Conservation (phyloP, 2,113 vertebrate genomes). For the Pitta sordida region DNA sequence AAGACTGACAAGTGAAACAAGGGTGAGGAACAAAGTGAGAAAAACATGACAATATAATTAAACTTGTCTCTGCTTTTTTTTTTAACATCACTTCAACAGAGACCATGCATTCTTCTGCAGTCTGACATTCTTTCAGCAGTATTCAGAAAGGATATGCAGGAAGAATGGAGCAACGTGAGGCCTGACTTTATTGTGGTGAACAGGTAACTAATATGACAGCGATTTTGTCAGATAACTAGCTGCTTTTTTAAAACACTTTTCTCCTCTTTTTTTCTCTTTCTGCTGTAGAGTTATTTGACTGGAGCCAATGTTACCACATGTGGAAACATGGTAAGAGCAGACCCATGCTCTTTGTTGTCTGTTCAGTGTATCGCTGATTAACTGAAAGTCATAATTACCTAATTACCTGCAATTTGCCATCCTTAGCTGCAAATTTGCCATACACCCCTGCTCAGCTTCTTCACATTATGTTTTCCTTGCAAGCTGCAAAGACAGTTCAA, state of each 20-base stretch:
- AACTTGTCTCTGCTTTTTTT: neutral
- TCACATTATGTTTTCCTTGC: neutral
- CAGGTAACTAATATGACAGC: neutral
- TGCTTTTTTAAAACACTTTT: neutral
- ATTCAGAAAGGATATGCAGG: neutral
- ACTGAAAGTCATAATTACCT: neutral
- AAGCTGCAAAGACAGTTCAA: neutral
- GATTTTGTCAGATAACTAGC: neutral
- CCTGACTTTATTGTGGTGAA: neutral
- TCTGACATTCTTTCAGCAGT: neutral
- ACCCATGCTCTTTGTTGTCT: neutral
- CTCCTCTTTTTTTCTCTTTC: neutral
- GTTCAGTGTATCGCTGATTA: neutral
- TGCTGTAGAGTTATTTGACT: neutral
- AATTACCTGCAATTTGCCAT: neutral
- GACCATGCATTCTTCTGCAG: neutral
- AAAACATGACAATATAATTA: neutral
- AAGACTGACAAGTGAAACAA: neutral
- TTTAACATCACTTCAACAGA: neutral
- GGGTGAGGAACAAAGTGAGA: neutral
- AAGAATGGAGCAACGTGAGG: neutral
- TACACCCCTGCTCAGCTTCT: neutral
- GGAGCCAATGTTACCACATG: neutral
- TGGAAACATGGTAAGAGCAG: neutral
- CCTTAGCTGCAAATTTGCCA: neutral